Percentiles rank a stretch among this genome's conserved stretches.
Evolutionary conservation across 2,888 invertebrate genomes (phyloP).

Genomic region (Hyppa rectilinea): DNA sequence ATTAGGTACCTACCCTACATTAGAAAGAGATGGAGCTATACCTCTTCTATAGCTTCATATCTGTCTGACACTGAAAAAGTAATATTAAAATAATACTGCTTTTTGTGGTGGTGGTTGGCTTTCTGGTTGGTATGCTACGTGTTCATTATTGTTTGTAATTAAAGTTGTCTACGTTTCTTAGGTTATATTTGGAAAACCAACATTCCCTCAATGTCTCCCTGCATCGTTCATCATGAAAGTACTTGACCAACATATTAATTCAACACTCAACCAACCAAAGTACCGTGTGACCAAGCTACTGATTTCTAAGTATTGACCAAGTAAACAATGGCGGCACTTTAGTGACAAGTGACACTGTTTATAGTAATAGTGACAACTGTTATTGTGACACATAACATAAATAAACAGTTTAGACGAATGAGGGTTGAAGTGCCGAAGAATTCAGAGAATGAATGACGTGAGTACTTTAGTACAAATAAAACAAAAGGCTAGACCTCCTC

Average conservation of each 20-base stretch:
- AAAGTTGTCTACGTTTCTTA: too few species aligned
- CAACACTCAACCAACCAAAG: background rate
- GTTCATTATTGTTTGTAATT: too few species aligned
- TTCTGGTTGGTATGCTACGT: too few species aligned
- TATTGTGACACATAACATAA: conserved; percentile 27
- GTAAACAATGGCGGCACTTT: conserved; percentile 59
- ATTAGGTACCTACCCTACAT: too few species aligned
- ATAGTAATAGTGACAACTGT: conserved; percentile 14
- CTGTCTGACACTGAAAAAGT: too few species aligned
- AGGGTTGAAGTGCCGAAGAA: conserved; percentile 8
- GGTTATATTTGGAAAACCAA: background rate
- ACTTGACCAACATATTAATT: background rate
- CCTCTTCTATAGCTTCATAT: too few species aligned
- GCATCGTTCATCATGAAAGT: background rate
- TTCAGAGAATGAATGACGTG: conserved; percentile 37
- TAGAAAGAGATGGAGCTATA: too few species aligned
- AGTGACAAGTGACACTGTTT: conserved; percentile 61
- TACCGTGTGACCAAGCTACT: conserved; percentile 44
- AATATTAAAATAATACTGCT: too few species aligned
- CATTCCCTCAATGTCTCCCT: background rate
- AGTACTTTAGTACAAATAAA: background rate
- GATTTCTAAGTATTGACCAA: conserved; percentile 51
- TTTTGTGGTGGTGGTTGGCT: too few species aligned
- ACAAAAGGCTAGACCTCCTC: background rate
- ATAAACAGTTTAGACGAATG: conserved; percentile 37